Base-by-base conservation (phyloP, 1,140 invertebrate genomes). In the Temnothorax curvispinosus region DNA sequence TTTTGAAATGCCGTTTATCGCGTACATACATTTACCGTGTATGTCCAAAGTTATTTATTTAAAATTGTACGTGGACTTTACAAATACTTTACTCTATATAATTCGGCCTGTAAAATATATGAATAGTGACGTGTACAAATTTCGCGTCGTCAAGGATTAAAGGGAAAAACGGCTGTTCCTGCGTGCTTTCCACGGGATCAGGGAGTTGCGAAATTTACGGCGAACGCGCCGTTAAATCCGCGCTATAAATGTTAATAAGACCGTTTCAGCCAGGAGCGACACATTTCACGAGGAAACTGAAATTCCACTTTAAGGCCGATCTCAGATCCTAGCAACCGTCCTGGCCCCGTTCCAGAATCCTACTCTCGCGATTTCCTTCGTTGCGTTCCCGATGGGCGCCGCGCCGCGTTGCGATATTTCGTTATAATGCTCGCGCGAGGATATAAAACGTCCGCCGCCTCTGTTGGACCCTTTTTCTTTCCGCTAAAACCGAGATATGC, bases 161-260 rank as follows among this genome's bases (percentile, higher is more conserved):
- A 75, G 41, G 41, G 47, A 58, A 35, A 4, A 35, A 4, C 44
- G 15, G 38, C 9, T 15, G 21, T 44, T 58, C 27, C 4, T 32
- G 15, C 15, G 11, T 56, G 44, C 32, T 69, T 41, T 27, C 13
- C 62, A n/a, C 11, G 60, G 9, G 47, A 52, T 72, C 18, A 15
- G 35, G 9, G 6, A 18, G 27, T 71, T 44, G 80, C 54, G n/a
- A 84, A 75, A 84, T 74, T 84, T 82, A 82, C 54, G 56, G 44
- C 13, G 54, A 35, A 50, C 80, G 44, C 80, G 69, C n/a, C 41
- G 52, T 74, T 75, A 75, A 84, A 84, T 84, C 80, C 18, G 56
- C 27, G 54, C 69, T 75, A 75, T 84, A 75, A 84, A 84, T 75
- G 80, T 84, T 84, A 84, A 84, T 84, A 60, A 84, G 67, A 11